Conservation (phyloP, 2,888 invertebrate species). For the Eupithecia abbreviata region DNA sequence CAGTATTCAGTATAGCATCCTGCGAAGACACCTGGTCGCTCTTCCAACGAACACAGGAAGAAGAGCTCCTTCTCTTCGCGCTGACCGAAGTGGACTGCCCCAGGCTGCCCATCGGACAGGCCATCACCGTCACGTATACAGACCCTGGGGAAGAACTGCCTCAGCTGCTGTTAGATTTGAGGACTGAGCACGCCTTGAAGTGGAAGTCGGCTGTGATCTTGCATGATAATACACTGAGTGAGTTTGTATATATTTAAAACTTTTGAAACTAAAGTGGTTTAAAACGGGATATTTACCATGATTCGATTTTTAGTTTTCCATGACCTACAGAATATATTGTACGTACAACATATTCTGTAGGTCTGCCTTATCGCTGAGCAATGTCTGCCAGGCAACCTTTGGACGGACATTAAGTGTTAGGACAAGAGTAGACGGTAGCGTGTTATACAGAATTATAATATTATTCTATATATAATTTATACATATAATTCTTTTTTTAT, state of each 20-base stretch:
- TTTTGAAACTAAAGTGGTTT: background rate
- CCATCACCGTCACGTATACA: slow-evolving; percentile 89
- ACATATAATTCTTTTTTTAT: background rate
- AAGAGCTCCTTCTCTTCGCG: slow-evolving; percentile 88
- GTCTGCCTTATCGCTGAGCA: too few relatives aligned
- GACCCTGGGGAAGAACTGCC: slow-evolving; percentile 88
- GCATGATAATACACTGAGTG: slow-evolving; percentile 89
- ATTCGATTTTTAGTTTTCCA: too few relatives aligned
- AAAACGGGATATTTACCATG: too few relatives aligned
- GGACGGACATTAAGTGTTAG: too few relatives aligned
- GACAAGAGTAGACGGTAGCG: too few relatives aligned
- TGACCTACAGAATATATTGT: too few relatives aligned
- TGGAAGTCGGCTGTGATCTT: slow-evolving; percentile 90
- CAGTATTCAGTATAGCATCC: slow-evolving; percentile 89
- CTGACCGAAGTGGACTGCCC: slow-evolving; percentile 92
- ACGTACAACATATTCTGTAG: too few relatives aligned
- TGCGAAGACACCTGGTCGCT: slow-evolving; percentile 90
- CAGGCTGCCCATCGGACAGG: slow-evolving; percentile 86
- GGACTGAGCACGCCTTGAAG: slow-evolving; percentile 85
- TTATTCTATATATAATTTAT: too few relatives aligned
- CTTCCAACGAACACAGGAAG: slow-evolving; percentile 85
- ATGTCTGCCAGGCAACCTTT: too few relatives aligned
- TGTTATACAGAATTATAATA: too few relatives aligned
- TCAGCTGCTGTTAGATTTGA: slow-evolving; percentile 90
- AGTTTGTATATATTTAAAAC: slow-evolving; percentile 47